These are phyloP conservation scores for Apodemia mormo DNA, from an alignment of 2,888 invertebrate species.

Conservation along the genomic window DNA sequence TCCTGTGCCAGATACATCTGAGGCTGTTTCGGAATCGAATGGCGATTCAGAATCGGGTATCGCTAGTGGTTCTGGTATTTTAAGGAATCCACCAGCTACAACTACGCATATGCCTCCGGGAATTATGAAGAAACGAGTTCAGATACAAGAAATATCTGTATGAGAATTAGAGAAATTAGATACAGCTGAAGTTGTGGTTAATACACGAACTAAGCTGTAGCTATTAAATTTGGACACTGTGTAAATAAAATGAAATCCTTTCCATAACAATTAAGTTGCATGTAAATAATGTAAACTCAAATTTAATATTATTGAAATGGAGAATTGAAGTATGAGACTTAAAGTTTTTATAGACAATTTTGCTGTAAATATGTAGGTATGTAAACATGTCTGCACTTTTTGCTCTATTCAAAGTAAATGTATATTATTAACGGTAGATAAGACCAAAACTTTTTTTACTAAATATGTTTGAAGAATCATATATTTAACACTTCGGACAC, in stretches of 20 bases:
- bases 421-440: too few species aligned
- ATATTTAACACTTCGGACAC: too few species aligned
- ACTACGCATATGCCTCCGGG: slow-evolving; percentile 85
- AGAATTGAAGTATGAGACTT: slow-evolving; percentile 34
- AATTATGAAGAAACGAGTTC: slow-evolving; percentile 93
- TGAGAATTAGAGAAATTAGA: slow-evolving; percentile 78
- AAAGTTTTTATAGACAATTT: slow-evolving; percentile 37
- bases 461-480: too few species aligned
- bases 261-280: slow-evolving; percentile 23
- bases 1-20: slow-evolving; percentile 65
- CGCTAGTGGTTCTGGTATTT: slow-evolving; percentile 69
- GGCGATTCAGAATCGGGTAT: slow-evolving; percentile 69
- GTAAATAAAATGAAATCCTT: slow-evolving; percentile 30
- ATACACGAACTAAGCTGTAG: slow-evolving; percentile 75
- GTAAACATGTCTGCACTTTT: slow-evolving; percentile 45
- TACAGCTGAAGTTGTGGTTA: slow-evolving; percentile 68
- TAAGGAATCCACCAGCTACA: slow-evolving; percentile 67
- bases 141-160: slow-evolving; percentile 96
- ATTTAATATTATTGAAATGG: slow-evolving; percentile 29
- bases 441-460: too few species aligned
- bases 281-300: slow-evolving; percentile 44
- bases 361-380: slow-evolving; percentile 48
- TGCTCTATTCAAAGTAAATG: slow-evolving; percentile 27
- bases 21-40: slow-evolving; percentile 64
- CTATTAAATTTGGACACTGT: slow-evolving; percentile 40